phyloP scores from a whole-genome alignment of 2,797 vertebrate genomes.

The Gorsachius magnificus region DNA sequence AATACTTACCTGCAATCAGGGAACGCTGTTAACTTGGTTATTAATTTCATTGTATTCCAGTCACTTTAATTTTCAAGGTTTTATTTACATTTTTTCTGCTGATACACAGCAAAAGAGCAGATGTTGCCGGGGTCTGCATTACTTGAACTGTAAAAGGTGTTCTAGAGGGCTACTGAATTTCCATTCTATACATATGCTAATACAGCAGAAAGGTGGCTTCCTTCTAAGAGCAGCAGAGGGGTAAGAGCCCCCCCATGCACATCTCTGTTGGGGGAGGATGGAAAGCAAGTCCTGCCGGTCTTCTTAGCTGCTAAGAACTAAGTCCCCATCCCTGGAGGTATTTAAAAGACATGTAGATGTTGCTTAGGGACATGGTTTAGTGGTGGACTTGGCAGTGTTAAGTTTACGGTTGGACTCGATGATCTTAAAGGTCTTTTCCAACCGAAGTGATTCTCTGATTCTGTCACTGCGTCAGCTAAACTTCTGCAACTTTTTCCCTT shows the following conservation, averaged over 20 bases:
- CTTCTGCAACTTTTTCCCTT: not conserved
- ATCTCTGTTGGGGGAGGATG: not conserved
- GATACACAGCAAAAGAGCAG: not conserved
- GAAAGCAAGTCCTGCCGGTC: not conserved
- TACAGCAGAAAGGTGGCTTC: not conserved
- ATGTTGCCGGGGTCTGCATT: not conserved
- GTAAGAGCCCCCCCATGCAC: rapidly evolving
- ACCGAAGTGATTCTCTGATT: not conserved
- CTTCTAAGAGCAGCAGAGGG: not conserved
- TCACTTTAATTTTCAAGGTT: not conserved
- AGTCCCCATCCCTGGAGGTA: not conserved
- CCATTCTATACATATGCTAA: not conserved
- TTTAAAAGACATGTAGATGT: not conserved
- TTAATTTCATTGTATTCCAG: not conserved
- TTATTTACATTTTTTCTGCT: not conserved
- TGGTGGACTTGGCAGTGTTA: not conserved
- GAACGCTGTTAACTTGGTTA: not conserved
- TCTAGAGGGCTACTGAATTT: not conserved
- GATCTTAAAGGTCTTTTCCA: not conserved
- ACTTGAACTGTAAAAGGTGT: not conserved
- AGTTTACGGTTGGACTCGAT: not conserved
- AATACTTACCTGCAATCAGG: not conserved
- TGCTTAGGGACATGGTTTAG: not conserved
- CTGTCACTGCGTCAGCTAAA: not conserved
- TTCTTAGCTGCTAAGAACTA: not conserved